Base-by-base conservation (phyloP, 1,140 invertebrate genomes). In the Papilio glaucus region DNA sequence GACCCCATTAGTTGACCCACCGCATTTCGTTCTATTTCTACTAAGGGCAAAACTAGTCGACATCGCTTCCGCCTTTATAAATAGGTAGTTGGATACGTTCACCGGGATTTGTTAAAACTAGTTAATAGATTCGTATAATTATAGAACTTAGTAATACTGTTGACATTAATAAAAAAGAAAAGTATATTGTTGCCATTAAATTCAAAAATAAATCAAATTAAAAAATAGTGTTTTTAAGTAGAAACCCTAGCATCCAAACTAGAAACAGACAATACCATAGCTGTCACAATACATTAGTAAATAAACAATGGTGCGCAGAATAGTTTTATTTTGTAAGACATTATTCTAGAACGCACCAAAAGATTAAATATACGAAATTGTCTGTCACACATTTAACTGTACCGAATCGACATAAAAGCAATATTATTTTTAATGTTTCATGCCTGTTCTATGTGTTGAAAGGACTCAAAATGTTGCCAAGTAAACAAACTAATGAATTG, bases 401-500 rank as follows among this genome's bases (percentile, higher is more conserved):
- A 57, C 24, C 49, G 21, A 57, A 57, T 24, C 18, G 24, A 57
- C 49, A 57, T 57, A 57, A 57, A 57, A 57, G 49, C 49, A 24
- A 12, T 13, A 57, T 65, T 69, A 49, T 29, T 41, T 69, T 69
- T 29, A 33, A 53, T 49, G 21, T 69, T 69, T 15, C 42, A 53
- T 12, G 33, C 67, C 24, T 69, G 53, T 53, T 69, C 67, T 69
- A 53, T 53, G 67, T 53, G 67, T 69, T 69, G 53, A 57, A 42
- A 68, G 33, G 57, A 26, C n/a, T 29, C 49, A 42, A 12, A 60
- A 21, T 73, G 26, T 33, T 77, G 79, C 77, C 75, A 81, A 81
- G 76, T 73, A 77, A 77, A 78, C 75, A 75, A 79, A 75, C 75
- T 74, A 75, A 76, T 57, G 72, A 78, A 73, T 78, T 82, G 72